phyloP scores from a whole-genome alignment of 2,888 invertebrate genomes.

The Nematopogon swammerdamellus region DNA sequence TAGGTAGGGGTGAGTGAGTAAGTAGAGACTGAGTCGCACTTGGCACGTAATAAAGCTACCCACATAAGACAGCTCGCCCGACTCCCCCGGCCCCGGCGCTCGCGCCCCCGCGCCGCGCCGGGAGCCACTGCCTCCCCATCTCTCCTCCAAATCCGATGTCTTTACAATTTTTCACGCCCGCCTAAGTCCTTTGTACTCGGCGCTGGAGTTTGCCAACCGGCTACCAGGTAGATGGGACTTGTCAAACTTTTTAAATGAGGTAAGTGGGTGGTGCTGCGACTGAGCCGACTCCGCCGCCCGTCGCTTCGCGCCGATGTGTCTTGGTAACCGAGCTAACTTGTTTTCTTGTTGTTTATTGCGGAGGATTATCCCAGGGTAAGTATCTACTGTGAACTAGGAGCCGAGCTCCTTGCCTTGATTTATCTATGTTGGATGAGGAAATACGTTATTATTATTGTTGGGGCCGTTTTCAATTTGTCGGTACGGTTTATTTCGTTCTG shows the following conservation, averaged over 20 bases:
- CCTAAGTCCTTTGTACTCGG: slow-evolving; percentile 30
- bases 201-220: slow-evolving; percentile 33
- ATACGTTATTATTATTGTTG: too few relatives aligned
- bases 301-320: too few relatives aligned
- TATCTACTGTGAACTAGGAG: too few relatives aligned
- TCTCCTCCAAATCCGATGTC: slow-evolving; percentile 23
- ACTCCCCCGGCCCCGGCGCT: slow-evolving; percentile 34
- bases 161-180: slow-evolving; percentile 31
- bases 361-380: too few relatives aligned
- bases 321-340: neutral
- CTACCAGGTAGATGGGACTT: slow-evolving; percentile 34
- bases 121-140: slow-evolving; percentile 13
- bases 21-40: neutral
- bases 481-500: too few relatives aligned
- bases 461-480: too few relatives aligned
- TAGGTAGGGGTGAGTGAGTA: too few relatives aligned
- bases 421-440: too few relatives aligned
- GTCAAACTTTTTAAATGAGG: slow-evolving; percentile 43
- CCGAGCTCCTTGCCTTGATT: too few relatives aligned
- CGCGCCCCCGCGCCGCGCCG: slow-evolving; percentile 16
- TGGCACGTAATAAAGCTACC: neutral
- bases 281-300: neutral
- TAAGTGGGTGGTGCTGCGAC: slow-evolving; percentile 7
- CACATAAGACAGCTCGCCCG: slow-evolving; percentile 18
- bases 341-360: neutral